Conservation (phyloP, 2,888 invertebrate genomes). For the Odontocerum albicorne region DNA sequence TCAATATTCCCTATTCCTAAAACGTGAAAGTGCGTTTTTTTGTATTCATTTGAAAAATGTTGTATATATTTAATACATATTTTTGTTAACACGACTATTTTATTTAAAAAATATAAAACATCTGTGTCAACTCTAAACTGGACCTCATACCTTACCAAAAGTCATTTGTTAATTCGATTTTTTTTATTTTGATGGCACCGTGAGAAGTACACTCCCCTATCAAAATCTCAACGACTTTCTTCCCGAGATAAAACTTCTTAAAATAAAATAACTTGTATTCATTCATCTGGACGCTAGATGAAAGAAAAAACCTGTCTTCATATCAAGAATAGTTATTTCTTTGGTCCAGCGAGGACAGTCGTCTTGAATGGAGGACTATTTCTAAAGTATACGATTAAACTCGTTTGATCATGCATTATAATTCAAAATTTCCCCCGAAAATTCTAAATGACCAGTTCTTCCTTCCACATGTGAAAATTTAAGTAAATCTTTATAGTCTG, state of each 20-base stretch:
- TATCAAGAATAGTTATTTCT: constrained; percentile 14
- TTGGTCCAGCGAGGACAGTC: constrained; percentile 21
- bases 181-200: constrained; percentile 1
- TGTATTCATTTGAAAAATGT: too few species aligned
- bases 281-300: constrained; percentile 25
- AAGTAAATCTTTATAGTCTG: too few species aligned
- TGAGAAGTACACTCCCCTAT: constrained; percentile 16
- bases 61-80: too few species aligned
- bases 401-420: constrained; percentile 23
- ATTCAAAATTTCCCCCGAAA: constrained; percentile 24
- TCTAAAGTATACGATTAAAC: constrained; percentile 17
- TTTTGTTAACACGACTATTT: too few species aligned
- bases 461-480: too few species aligned
- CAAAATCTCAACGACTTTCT: constrained; percentile 19
- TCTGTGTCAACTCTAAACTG: too few species aligned
- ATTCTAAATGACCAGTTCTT: too few species aligned
- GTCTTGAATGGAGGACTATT: constrained; percentile 15
- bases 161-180: neutral
- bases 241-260: constrained; percentile 19
- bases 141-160: neutral
- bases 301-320: constrained; percentile 19
- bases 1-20: too few species aligned
- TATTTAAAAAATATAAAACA: too few species aligned
- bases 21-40: too few species aligned
- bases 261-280: constrained; percentile 19